phyloP scores from a whole-genome alignment of 1,140 invertebrate genomes.

The Drosophila teissieri region DNA sequence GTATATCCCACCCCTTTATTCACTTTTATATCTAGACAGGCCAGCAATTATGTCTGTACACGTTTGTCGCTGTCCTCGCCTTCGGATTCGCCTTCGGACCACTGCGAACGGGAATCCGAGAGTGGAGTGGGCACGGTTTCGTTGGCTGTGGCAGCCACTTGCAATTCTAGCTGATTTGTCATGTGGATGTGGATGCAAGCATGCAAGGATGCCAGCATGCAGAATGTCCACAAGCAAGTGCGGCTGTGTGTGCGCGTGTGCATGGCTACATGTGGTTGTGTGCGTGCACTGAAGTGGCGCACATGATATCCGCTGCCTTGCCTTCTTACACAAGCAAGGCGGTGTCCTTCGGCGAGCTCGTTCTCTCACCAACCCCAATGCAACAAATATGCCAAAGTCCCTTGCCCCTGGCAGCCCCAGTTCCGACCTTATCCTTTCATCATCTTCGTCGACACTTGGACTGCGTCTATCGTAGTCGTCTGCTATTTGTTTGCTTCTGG shows the following conservation, averaged over 20 bases:
- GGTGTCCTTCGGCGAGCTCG: slow-evolving; percentile 71
- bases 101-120: neutral
- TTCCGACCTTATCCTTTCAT: slow-evolving; percentile 30
- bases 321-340: slow-evolving; percentile 45
- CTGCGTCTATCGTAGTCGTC: slow-evolving; percentile 45
- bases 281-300: slow-evolving; percentile 71
- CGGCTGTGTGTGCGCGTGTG: slow-evolving; percentile 18
- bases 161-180: slow-evolving; percentile 76
- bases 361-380: slow-evolving; percentile 33
- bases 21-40: slow-evolving; percentile 29
- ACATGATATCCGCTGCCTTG: slow-evolving; percentile 62
- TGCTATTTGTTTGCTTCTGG: slow-evolving; percentile 40
- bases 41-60: slow-evolving; percentile 56
- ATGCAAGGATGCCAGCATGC: slow-evolving; percentile 11
- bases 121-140: neutral
- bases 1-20: slow-evolving; percentile 14
- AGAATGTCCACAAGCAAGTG: neutral
- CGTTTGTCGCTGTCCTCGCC: slow-evolving; percentile 49
- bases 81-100: slow-evolving; percentile 7
- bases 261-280: slow-evolving; percentile 32
- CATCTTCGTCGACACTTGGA: slow-evolving; percentile 43
- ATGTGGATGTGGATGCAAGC: slow-evolving; percentile 50
- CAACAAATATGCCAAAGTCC: slow-evolving; percentile 1
- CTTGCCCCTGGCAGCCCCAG: neutral
- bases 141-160: slow-evolving; percentile 62